Evolutionary conservation across 2,888 invertebrate genomes (phyloP), one percentile per base, ranked within the genome.

Genomic region (Meiosimyza platycephala): DNA sequence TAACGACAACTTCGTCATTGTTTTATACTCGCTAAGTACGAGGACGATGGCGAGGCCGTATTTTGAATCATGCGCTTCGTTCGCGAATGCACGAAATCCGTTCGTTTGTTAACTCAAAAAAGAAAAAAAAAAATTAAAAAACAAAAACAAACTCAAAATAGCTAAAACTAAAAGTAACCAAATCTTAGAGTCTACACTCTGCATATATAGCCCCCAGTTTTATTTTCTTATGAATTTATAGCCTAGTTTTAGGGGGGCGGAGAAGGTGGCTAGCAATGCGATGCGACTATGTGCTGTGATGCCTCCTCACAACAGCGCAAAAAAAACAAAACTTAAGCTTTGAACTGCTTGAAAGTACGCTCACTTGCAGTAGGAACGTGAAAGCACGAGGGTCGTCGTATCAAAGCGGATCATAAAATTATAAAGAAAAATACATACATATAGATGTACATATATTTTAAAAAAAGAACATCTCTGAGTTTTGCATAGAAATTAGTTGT

Each of bases 331-430:
- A 86, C 84, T 85, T 86, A 86, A 86, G 81, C 82, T 79, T 80
- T 78, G 81, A 80, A 80, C 80, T 78, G 76, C 80, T 80, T 77
- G 79, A 75, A 79, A 83, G 80, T 81, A 81, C 80, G 80, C 82
- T 86, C 86, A 85, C 82, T 85, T 84, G 82, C 79, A 80, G 80
- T 81, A 80, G 78, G 79, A 84, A 79, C 84, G 86, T 79, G 81
- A 78, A 79, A 80, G 82, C 82, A 81, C 84, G 77, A 80, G 81
- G 86, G 82, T 84, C 80, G 82, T 84, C 80, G 79, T 72, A 33
- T 74, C 62, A 59, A 66, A 70, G 54, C 70, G 62, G 62, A 62
- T 63, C 52, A 47, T 63, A n/a, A 62, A 71, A 47, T 16, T 15
- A 47, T 15, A 62, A 33, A 59, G 6, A 15, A 22, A 48, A 59